Conservation (phyloP, 2,888 invertebrate species). For the Notodonta dromedarius region DNA sequence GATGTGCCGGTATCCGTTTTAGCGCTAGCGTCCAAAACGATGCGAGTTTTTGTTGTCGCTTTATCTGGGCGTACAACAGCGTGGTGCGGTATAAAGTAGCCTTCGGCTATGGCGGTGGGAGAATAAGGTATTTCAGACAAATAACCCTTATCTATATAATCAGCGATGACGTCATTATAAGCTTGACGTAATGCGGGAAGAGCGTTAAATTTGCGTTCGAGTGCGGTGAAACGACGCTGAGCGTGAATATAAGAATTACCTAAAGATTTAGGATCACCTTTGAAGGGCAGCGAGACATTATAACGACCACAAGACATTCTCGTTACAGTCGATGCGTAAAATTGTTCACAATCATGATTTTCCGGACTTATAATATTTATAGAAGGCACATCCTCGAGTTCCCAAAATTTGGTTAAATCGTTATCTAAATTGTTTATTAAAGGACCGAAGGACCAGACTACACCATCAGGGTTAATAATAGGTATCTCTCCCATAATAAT, state of each 20-base stretch:
- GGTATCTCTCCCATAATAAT: background rate
- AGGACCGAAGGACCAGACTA: slow-evolving; percentile 2
- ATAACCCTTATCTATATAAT: background rate
- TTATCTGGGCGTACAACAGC: too few relatives aligned
- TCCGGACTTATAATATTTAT: background rate
- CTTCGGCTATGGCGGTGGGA: too few relatives aligned
- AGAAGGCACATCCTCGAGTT: background rate
- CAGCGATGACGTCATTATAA: background rate
- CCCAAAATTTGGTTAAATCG: background rate
- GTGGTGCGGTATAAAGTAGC: too few relatives aligned
- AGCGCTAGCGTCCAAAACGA: too few relatives aligned
- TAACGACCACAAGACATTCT: background rate
- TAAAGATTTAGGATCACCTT: background rate
- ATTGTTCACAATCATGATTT: background rate
- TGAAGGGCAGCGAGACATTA: background rate
- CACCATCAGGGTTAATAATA: background rate
- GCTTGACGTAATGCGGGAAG: background rate
- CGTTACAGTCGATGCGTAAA: background rate
- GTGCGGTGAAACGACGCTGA: background rate
- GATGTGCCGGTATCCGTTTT: background rate
- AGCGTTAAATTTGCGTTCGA: background rate
- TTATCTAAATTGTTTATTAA: background rate
- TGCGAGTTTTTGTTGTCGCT: too few relatives aligned
- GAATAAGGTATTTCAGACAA: background rate
- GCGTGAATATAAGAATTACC: background rate